Evolutionary conservation across 2,888 invertebrate genomes (phyloP), one percentile per base, ranked within the genome.

Genomic region (Eilema sororculum): DNA sequence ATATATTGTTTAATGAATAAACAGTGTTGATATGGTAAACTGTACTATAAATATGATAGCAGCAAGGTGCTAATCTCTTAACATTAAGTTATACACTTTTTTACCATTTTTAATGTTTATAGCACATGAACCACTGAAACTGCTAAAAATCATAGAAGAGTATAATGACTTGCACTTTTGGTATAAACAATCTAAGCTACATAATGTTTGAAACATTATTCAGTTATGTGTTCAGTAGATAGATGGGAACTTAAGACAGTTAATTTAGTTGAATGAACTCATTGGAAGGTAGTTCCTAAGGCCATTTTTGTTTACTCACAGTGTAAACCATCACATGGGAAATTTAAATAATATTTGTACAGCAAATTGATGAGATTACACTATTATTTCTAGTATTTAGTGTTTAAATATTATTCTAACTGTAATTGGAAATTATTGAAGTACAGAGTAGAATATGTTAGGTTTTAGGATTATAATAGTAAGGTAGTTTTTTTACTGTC

Each of bases 281-380:
- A 13, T 33, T 37, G 5, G n/a, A 24, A 46, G 24, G 41, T 20
- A 30, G 52, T 56, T 52, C 3, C 46, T 56, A 8, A 28, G n/a
- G n/a, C 52, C 13, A 56, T 61, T 52, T 52, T 52, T 52, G 52
- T 52, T 28, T 52, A 52, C 52, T 52, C 52, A 52, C 52, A 52
- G 9, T 52, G n/a, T 52, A 52, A 9, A 46, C 20, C 20, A 46
- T 52, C 52, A 52, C n/a, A 52, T 52, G 52, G 8, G n/a, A 9
- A n/a, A n/a, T 52, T 8, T 5, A n/a, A 52, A 52, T 13, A 52
- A 9, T n/a, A n/a, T 52, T 46, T 52, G 20, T 52, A n/a, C 6
- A 46, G 3, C 20, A 6, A n/a, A 52, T 52, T 52, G n/a, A n/a
- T 9, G 52, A 8, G 3, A n/a, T n/a, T n/a, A 52, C 46, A 20